Evolutionary conservation across 2,888 invertebrate genomes (phyloP), one percentile per base, ranked within the genome.

Genomic region (Drosophila helvetica): DNA sequence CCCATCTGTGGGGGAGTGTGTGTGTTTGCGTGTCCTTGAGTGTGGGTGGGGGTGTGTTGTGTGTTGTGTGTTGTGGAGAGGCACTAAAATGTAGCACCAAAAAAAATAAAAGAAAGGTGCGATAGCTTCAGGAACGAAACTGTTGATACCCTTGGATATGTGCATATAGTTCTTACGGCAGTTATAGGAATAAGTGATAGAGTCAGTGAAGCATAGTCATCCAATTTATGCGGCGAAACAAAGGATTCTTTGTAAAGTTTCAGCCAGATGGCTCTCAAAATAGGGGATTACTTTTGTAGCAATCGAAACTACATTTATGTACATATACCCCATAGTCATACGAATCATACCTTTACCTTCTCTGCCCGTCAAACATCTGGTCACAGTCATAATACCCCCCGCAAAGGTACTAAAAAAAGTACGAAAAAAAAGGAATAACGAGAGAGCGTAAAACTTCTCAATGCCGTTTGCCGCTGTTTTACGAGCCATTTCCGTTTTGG

Each of bases 401-500:
- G 6, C 7, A n/a, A 33, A 38, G 38, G 15, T 38, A 15, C 38
- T 38, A 15, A 38, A 38, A 15, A 6, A 15, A 6, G 42, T 30
- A 45, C 9, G 18, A 25, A 53, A 56, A n/a, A 50, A 22, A 30
- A 43, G 51, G 19, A 22, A 22, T 10, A 70, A 62, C 51, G 27
- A 45, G 12, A 58, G 52, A 60, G 83, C 63, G 58, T 73, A 68
- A 79, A 76, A 77, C 59, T 79, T 81, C 73, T 65, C 69, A 42
- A 66, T 75, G 65, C 52, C 73, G 63, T 80, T 77, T 74, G 66
- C 54, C 68, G 66, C 77, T 79, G 74, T 59, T 75, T 79, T 83
- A 79, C 76, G 74, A 82, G 69, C 70, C 76, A 76, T 75, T 86
- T 81, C 79, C 86, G 75, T 65, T 78, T 54, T 22, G 53, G 70